Evolutionary conservation across 2,797 vertebrate species (phyloP).

Genomic region (Artibeus jamaicensis): DNA sequence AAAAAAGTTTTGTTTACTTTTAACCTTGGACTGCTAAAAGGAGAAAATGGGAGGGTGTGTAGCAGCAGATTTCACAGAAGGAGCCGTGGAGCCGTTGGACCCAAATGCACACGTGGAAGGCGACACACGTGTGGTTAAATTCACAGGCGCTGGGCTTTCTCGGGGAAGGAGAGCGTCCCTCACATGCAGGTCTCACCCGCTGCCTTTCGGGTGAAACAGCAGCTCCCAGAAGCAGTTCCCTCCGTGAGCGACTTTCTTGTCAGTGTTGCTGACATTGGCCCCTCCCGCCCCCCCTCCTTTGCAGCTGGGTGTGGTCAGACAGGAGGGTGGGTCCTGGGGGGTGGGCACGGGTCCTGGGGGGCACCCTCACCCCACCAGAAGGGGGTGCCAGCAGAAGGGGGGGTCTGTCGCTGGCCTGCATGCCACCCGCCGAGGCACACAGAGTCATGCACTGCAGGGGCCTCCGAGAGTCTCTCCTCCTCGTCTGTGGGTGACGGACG

Average conservation of each 20-base stretch:
- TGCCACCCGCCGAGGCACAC: background rate
- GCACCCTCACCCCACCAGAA: too few species aligned
- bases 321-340: too few species aligned
- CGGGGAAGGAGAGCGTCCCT: background rate
- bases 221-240: background rate
- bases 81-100: background rate
- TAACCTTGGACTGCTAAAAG: slow-evolving; percentile 49
- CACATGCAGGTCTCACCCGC: background rate
- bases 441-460: background rate
- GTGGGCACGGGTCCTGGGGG: too few species aligned
- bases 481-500: background rate
- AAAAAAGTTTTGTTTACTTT: slow-evolving; percentile 40
- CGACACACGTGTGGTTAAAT: slow-evolving; percentile 4
- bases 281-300: background rate
- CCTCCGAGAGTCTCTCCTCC: background rate
- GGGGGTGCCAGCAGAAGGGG: background rate
- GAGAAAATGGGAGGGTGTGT: slow-evolving; percentile 52
- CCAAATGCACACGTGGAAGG: slow-evolving; percentile 2
- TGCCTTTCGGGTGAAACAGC: background rate
- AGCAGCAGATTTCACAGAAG: slow-evolving; percentile 19
- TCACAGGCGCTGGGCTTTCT: background rate
- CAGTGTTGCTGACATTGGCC: background rate
- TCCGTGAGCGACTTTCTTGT: background rate
- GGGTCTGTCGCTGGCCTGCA: background rate
- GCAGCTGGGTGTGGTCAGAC: background rate